Conservation (phyloP, 1,140 invertebrate genomes). For the Lamellibrachia luymesi region DNA sequence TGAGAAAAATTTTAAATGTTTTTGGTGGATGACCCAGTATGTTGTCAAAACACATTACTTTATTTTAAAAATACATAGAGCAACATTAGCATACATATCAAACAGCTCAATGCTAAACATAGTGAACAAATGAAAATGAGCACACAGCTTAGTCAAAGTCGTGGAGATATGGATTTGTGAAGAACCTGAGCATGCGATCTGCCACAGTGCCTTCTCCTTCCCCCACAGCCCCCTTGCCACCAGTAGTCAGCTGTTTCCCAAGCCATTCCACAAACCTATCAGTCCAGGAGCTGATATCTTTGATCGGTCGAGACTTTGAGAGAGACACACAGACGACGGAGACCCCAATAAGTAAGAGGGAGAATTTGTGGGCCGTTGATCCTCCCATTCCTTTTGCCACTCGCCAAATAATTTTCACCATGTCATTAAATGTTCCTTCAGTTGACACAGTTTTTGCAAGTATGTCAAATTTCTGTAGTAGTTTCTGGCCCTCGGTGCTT, state of each 20-base stretch:
- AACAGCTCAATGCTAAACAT: neutral
- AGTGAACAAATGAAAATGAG: neutral
- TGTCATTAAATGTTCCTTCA: constrained; percentile 25
- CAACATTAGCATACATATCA: neutral
- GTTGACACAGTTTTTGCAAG: constrained; percentile 21
- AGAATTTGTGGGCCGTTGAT: neutral
- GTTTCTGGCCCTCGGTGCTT: constrained; percentile 19
- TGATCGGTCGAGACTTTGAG: neutral
- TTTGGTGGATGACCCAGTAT: too few species aligned
- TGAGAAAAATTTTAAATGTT: too few species aligned
- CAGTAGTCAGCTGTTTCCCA: constrained; percentile 22
- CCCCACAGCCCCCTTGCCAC: constrained; percentile 20
- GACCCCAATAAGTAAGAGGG: constrained; percentile 16
- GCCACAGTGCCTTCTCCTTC: constrained; percentile 18
- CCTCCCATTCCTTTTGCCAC: constrained; percentile 18
- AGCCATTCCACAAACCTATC: constrained; percentile 17
- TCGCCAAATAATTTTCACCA: constrained; percentile 26
- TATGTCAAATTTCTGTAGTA: constrained; percentile 12
- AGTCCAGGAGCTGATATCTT: constrained; percentile 12
- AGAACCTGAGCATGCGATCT: constrained; percentile 19
- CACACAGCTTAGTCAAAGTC: constrained; percentile 19
- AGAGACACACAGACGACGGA: neutral
- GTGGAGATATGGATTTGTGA: constrained; percentile 22
- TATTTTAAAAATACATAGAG: too few species aligned
- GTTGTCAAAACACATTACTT: too few species aligned